These are phyloP conservation scores for Spialia ferax DNA, from an alignment of 2,888 invertebrate species.

Conservation along the genomic window DNA sequence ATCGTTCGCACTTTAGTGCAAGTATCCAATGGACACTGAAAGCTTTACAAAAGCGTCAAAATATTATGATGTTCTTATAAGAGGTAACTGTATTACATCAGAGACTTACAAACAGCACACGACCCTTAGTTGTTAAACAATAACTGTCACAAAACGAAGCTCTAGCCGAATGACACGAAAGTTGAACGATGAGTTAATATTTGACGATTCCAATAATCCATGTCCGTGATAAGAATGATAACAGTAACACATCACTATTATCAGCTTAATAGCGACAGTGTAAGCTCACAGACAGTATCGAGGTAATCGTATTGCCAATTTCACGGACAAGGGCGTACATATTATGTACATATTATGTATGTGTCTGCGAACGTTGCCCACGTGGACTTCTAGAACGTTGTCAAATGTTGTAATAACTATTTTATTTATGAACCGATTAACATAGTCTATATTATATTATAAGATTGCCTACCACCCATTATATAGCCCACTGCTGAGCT, in stretches of 20 bases:
- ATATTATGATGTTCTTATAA: background rate
- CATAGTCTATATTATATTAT: too few relatives aligned
- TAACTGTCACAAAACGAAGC: background rate
- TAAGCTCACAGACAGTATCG: slow-evolving; percentile 64
- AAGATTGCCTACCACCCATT: too few relatives aligned
- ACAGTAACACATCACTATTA: slow-evolving; percentile 70
- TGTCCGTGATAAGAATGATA: slow-evolving; percentile 62
- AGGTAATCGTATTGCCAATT: slow-evolving; percentile 58
- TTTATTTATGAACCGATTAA: too few relatives aligned
- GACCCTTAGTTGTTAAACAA: background rate
- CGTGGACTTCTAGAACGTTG: too few relatives aligned
- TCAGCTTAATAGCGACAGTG: slow-evolving; percentile 55
- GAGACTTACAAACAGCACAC: background rate
- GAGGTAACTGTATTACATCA: background rate
- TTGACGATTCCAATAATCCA: slow-evolving; percentile 52
- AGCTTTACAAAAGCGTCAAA: background rate
- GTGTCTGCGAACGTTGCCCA: too few relatives aligned
- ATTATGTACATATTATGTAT: too few relatives aligned
- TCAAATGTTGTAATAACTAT: too few relatives aligned
- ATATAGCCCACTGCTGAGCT: too few relatives aligned
- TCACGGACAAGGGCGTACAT: slow-evolving; percentile 64
- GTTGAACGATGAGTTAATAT: slow-evolving; percentile 28
- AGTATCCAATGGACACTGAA: background rate
- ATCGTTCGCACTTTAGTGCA: background rate
- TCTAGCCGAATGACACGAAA: slow-evolving; percentile 7